Evolutionary conservation across 2,888 invertebrate species (phyloP), one percentile per base, ranked within the genome.

Genomic region (Drosophila anomalata): DNA sequence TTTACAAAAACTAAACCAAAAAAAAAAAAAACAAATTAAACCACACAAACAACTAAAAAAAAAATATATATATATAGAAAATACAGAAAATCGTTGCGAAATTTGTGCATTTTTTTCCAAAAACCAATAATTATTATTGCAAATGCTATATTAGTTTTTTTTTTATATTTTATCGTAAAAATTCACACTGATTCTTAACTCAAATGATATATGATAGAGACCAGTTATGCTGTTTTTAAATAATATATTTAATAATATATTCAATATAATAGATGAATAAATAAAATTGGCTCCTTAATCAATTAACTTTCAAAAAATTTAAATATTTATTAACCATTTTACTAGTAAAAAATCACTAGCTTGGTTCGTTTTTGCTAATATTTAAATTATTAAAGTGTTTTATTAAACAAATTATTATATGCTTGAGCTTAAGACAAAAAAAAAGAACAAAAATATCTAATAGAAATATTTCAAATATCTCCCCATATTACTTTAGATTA

Each of bases 1-100:
- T 90, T 91, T 90, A 89, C 85, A 88, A 86, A 84, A 88, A 81
- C 79, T 78, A 87, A 84, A 81, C 66, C 47, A 85, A 75, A 84
- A 66, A 80, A 73, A 74, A 14, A 14, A 14, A 14, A 14, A 14
- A 14, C 14, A 14, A 14, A 14, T 66, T 73, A 73, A 73, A 74
- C 73, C 73, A 78, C 76, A 77, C 61, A 61, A 71, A 77, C 75
- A 68, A 52, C 52, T 54, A 46, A 68, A 70, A 76, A 67, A 41
- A 50, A 17, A 29, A 14, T 29, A 69, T 4, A 3, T 22, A 22
- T 53, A 56, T 68, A 66, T 48, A 66, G 39, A 63, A 46, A 48
- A 52, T 68, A 51, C 52, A 61, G 50, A 61, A 71, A 57, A 61
- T 68, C 47, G 56, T 59, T 71, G 77, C 70, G 66, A 72, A 78